A percentile compares a stretch with the other conserved stretches of the same genome.
phyloP scores from a whole-genome alignment of 2,113 vertebrate genomes.

The Polypterus senegalus region DNA sequence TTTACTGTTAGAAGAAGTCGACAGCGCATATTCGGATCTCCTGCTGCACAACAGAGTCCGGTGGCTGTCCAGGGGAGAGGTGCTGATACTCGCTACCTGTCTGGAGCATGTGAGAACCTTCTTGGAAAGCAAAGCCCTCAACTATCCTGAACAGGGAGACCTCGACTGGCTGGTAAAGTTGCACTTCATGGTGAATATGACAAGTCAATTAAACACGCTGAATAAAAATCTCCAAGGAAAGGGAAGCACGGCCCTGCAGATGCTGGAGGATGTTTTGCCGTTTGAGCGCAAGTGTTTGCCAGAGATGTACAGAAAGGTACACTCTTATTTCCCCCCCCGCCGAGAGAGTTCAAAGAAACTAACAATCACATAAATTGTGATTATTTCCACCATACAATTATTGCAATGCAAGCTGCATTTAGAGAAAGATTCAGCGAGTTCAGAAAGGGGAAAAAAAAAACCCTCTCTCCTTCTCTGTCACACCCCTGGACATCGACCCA shows the following conservation, averaged over 20 bases:
- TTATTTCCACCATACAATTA: slow-evolving; percentile 17
- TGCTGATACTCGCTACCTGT: slow-evolving; percentile 22
- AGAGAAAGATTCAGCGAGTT: slow-evolving; percentile 21
- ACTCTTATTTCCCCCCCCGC: slow-evolving; percentile 25
- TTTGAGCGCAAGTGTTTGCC: slow-evolving; percentile 24
- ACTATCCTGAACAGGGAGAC: slow-evolving; percentile 20
- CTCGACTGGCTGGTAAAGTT: slow-evolving; percentile 23
- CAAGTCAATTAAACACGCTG: slow-evolving; percentile 21
- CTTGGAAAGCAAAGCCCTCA: slow-evolving; percentile 22
- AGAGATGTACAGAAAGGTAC: slow-evolving; percentile 23
- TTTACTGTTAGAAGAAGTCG: background rate
- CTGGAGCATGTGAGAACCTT: slow-evolving; percentile 27
- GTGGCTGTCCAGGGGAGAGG: slow-evolving; percentile 29
- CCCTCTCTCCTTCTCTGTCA: slow-evolving; percentile 20
- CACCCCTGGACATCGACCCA: slow-evolving; percentile 15
- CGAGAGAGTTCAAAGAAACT: slow-evolving; percentile 25
- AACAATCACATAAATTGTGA: slow-evolving; percentile 18
- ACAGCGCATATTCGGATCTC: slow-evolving; percentile 18
- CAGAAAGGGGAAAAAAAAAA: slow-evolving; percentile 21
- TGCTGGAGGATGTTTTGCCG: slow-evolving; percentile 24
- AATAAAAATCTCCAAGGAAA: slow-evolving; percentile 23
- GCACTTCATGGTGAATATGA: slow-evolving; percentile 30
- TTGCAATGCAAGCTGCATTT: slow-evolving; percentile 23
- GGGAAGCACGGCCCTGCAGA: slow-evolving; percentile 20
- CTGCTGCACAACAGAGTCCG: slow-evolving; percentile 26